A percentile compares a stretch with the other conserved stretches of the same genome.
These are phyloP conservation scores for Kobus ellipsiprymnus DNA, from an alignment of 2,113 vertebrate genomes.

Conservation along the genomic window DNA sequence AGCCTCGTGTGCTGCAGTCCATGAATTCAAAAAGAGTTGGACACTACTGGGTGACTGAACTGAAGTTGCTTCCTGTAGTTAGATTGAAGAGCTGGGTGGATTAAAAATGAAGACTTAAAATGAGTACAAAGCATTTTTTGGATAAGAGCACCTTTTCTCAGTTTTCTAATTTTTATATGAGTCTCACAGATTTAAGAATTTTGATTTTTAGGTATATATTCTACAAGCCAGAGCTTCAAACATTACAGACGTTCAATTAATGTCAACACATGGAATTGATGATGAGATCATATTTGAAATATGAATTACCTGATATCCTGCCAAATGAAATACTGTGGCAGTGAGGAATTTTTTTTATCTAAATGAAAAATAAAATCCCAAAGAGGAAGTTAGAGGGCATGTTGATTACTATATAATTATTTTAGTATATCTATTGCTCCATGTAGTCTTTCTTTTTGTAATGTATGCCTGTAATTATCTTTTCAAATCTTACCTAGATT, in stretches of 20 bases:
- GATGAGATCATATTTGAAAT: conserved; percentile 62
- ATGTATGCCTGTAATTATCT: conserved; percentile 69
- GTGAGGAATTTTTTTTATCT: conserved; percentile 73
- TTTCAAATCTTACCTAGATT: conserved; percentile 67
- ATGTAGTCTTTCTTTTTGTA: conserved; percentile 61
- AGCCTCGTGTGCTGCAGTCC: not conserved
- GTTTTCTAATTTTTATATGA: not conserved
- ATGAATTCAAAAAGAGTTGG: not conserved
- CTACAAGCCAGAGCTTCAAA: not conserved
- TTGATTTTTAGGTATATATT: conserved; percentile 28
- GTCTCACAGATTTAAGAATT: not conserved
- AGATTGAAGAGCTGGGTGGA: not conserved
- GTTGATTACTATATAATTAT: conserved; percentile 77
- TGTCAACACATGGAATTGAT: conserved; percentile 51
- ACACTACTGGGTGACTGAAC: not conserved
- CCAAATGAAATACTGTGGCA: conserved; percentile 68
- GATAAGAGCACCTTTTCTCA: not conserved
- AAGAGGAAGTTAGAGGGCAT: conserved; percentile 67
- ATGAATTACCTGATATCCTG: conserved; percentile 61
- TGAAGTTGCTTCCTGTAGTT: not conserved
- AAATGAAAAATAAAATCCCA: conserved; percentile 34
- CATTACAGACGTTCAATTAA: not conserved
- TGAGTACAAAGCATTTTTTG: not conserved
- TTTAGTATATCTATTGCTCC: conserved; percentile 70
- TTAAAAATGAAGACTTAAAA: conserved; percentile 10